Evolutionary conservation across 2,888 invertebrate species (phyloP), one percentile per base, ranked within the genome.

Genomic region (Alloscopus bannaensis): DNA sequence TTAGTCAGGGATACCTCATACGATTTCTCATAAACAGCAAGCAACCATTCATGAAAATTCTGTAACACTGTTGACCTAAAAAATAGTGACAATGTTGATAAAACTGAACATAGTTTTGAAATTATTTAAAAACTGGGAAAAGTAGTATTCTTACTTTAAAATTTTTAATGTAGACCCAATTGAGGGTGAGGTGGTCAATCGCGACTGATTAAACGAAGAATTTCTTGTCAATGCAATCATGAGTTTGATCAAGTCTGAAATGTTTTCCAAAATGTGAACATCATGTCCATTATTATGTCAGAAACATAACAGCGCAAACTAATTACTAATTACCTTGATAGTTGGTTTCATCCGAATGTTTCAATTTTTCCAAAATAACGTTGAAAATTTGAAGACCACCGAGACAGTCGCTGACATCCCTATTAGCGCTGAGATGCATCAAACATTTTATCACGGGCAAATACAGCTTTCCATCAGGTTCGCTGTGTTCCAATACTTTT

Each of bases 161-260:
- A 82, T 77, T 47, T 75, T 73, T 8, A 82, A 13, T 24, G 82
- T 82, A 3, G 78, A 72, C 24, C 70, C 78, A 52, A 82, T 73
- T 28, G 71, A 66, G 3, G 50, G 65, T 1, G 64, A 80, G 11
- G 77, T 80, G 20, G 77, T 42, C 0, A 82, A 50, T 16, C 73
- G 71, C 6, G 73, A 78, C 28, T 73, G 76, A 40, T 82, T 82
- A 22, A 81, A 71, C 2, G 77, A 70, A 0, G 81, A 76, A 66
- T 71, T 55, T n/a, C 59, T 65, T 1, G 81, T 81, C 20, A 81
- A 26, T 24, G 76, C 66, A 0, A 72, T 31, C n/a, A 81, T 16
- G 3, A 81, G 68, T 24, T 60, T 71, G 1, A 65, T 59, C 20
- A 75, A 50, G 66, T 66, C 76, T 75, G 22, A n/a, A n/a, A n/a